These are phyloP conservation scores for Sternotherus odoratus DNA, from an alignment of 2,797 vertebrate species.

Conservation along the genomic window DNA sequence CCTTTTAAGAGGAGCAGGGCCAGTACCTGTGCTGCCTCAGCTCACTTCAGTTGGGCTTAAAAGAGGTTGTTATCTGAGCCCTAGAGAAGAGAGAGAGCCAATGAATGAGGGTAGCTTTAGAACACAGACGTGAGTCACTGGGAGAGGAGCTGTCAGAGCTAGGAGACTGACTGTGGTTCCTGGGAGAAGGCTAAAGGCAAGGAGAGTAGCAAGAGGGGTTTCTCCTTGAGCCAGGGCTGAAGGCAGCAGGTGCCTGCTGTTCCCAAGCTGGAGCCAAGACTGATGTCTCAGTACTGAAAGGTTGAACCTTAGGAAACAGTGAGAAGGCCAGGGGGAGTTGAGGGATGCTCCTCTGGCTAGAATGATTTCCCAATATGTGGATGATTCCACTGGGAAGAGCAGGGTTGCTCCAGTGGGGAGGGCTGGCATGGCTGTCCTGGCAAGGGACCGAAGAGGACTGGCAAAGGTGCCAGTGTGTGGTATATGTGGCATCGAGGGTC, in stretches of 20 bases:
- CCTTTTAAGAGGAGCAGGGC: neutral
- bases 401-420: neutral
- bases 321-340: too few relatives aligned
- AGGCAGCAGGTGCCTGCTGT: neutral
- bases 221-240: neutral
- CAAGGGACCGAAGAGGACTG: neutral
- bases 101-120: neutral
- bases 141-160: neutral
- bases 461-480: neutral
- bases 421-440: too few relatives aligned
- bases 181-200: neutral
- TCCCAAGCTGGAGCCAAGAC: neutral
- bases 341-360: neutral
- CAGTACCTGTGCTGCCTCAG: neutral
- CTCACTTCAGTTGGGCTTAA: neutral
- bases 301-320: neutral
- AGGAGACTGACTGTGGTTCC: neutral
- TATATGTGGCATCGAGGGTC: neutral
- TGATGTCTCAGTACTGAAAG: neutral
- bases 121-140: neutral
- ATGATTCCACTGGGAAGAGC: too few relatives aligned
- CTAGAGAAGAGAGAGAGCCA: neutral
- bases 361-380: too few relatives aligned
- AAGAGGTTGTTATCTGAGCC: neutral
- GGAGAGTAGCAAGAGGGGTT: neutral